phyloP scores from a whole-genome alignment of 2,888 invertebrate species.

The Drosophila merina region DNA sequence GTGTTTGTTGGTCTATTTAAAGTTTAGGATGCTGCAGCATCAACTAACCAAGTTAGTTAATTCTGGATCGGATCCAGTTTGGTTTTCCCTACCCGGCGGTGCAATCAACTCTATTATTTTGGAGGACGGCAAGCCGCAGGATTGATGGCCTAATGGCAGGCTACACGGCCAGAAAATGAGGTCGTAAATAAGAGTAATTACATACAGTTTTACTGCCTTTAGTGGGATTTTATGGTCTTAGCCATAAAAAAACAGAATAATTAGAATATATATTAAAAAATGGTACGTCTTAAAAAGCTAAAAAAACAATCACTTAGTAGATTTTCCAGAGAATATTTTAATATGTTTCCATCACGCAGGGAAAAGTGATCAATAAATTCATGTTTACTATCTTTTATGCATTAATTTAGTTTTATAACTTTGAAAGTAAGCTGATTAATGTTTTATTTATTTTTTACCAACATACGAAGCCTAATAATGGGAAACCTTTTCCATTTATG shows the following conservation, averaged over 20 bases:
- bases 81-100: slow-evolving; percentile 8
- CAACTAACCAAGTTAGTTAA: slow-evolving; percentile 27
- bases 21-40: slow-evolving; percentile 19
- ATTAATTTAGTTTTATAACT: not conserved
- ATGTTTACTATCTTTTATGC: not conserved
- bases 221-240: not conserved
- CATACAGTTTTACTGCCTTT: not conserved
- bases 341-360: not conserved
- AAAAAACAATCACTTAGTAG: not conserved
- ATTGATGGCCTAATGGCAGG: slow-evolving; percentile 30
- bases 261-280: no score
- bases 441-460: not conserved
- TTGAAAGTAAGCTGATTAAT: not conserved
- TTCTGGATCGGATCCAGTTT: slow-evolving; percentile 41
- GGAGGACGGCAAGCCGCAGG: slow-evolving; percentile 16
- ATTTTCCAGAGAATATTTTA: not conserved
- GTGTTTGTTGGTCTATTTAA: slow-evolving; percentile 29
- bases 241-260: not conserved
- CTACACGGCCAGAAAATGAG: not conserved
- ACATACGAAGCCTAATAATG: not conserved
- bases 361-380: not conserved
- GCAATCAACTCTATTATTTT: slow-evolving; percentile 31
- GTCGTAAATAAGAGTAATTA: not conserved
- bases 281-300: not conserved
- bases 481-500: no score